Evolutionary conservation across 2,888 invertebrate species (phyloP).

Genomic region (Drosophila paramelanica): DNA sequence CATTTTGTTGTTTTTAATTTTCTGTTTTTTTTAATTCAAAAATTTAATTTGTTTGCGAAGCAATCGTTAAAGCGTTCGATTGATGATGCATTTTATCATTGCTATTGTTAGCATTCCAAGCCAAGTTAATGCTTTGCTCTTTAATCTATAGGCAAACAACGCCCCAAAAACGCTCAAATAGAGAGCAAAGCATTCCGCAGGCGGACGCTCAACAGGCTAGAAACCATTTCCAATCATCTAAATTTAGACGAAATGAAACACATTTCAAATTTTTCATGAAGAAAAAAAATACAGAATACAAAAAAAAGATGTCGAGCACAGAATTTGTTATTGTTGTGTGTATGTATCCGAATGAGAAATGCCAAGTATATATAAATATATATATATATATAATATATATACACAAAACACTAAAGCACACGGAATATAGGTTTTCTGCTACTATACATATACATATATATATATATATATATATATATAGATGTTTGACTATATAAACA

Average conservation of each 20-base stretch:
- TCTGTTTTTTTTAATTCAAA: slow-evolving; percentile 45
- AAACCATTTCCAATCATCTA: slow-evolving; percentile 77
- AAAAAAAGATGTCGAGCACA: slow-evolving; percentile 59
- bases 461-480: slow-evolving; percentile 39
- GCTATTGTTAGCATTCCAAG: slow-evolving; percentile 46
- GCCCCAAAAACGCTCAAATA: slow-evolving; percentile 54
- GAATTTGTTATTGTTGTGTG: slow-evolving; percentile 39
- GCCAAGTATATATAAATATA: slow-evolving; percentile 51
- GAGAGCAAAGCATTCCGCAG: slow-evolving; percentile 45
- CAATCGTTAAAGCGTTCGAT: slow-evolving; percentile 50
- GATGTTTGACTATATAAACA: slow-evolving; percentile 64
- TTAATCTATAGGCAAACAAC: slow-evolving; percentile 40
- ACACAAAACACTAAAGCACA: slow-evolving; percentile 14
- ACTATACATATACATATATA: slow-evolving; percentile 32
- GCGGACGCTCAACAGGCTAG: slow-evolving; percentile 29
- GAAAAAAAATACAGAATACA: slow-evolving; percentile 24
- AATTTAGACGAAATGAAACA: slow-evolving; percentile 79
- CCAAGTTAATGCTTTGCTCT: slow-evolving; percentile 35
- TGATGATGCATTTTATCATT: slow-evolving; percentile 46
- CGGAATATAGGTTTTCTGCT: slow-evolving; percentile 20
- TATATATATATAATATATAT: slow-evolving; percentile 16
- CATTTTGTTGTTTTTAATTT: slow-evolving; percentile 22
- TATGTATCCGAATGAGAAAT: slow-evolving; percentile 67
- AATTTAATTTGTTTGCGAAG: slow-evolving; percentile 48
- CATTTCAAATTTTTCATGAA: slow-evolving; percentile 79